Evolutionary conservation across 2,113 vertebrate genomes (phyloP), one percentile per base, ranked within the genome.

Genomic region (Alaudala cheleensis): DNA sequence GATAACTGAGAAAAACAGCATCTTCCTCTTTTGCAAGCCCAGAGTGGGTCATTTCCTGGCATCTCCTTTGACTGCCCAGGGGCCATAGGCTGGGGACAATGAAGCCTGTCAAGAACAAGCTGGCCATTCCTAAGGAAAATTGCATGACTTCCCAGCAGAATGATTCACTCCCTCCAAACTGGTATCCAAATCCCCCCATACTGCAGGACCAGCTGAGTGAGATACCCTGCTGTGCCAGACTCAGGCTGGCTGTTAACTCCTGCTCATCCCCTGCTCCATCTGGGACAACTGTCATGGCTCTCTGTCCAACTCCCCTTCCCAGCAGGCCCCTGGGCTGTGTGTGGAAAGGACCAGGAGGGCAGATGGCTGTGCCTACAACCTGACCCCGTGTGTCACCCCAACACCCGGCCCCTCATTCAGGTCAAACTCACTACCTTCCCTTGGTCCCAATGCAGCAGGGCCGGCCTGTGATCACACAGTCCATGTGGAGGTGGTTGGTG

Each of bases 361-460:
- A 77, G 78, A 66, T 6, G 9, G 33, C 34, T 53, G 49, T 12
- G 15, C 26, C 71, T 73, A 37, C 29, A 57, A n/a, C 33, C 56
- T 22, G 20, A 37, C 10, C 13, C 12, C 2, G 0, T 50, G 54
- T 72, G 34, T 71, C 34, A 76, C 3, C n/a, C 29, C n/a, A 47
- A 9, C 5, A 31, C 7, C n/a, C 67, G 78, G 54, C 25, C 69
- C 54, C 31, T 51, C 29, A 11, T 5, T 7, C 6, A 31, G 19
- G 74, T 62, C 22, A 42, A 81, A 45, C 11, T 64, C 74, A n/a
- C n/a, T 96, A 99, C 99, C 99, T 99, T 94, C 99, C 99, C 97
- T 99, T 99, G 95, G 99, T 99, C 97, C 99, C 99, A 7, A 99
- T 99, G 97, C 99, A 99, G 98, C 99, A 99, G 88, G 99, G 99